A percentile compares a stretch with the other conserved stretches of the same genome.
phyloP scores from a whole-genome alignment of 2,113 vertebrate genomes.

The Notechis scutatus region DNA sequence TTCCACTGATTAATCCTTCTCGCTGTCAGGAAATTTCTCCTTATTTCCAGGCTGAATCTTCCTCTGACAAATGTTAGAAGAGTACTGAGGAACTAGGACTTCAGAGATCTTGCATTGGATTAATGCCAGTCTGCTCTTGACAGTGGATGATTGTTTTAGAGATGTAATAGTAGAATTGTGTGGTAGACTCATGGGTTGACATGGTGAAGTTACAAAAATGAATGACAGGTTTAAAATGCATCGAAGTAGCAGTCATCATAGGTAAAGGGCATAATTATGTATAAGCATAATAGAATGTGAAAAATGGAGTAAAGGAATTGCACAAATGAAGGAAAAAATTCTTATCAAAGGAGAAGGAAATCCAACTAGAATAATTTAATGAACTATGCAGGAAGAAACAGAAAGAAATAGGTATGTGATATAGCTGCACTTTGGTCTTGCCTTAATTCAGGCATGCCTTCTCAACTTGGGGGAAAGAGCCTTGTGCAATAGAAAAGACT shows the following conservation, averaged over 20 bases:
- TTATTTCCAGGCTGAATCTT: neutral
- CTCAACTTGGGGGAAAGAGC: neutral
- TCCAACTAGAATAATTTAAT: neutral
- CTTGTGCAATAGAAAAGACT: neutral
- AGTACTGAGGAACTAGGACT: neutral
- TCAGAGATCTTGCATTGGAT: neutral
- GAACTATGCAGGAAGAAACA: neutral
- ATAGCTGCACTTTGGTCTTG: neutral
- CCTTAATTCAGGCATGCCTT: neutral
- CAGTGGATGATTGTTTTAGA: neutral
- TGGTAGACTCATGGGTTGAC: neutral
- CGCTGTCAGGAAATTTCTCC: neutral
- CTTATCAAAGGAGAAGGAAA: neutral
- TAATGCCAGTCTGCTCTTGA: neutral
- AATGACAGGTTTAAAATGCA: neutral
- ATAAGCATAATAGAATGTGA: neutral
- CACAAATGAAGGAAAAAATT: neutral
- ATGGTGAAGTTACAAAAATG: neutral
- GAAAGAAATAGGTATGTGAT: neutral
- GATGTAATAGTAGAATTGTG: neutral
- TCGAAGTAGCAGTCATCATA: neutral
- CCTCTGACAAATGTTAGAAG: neutral
- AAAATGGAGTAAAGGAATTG: neutral
- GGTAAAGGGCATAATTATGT: neutral
- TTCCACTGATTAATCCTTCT: neutral